Percentiles rank a stretch among this genome's conserved stretches.
These are phyloP conservation scores for Sebastes itinus DNA, from an alignment of 2,797 vertebrate genomes.

Conservation along the genomic window DNA sequence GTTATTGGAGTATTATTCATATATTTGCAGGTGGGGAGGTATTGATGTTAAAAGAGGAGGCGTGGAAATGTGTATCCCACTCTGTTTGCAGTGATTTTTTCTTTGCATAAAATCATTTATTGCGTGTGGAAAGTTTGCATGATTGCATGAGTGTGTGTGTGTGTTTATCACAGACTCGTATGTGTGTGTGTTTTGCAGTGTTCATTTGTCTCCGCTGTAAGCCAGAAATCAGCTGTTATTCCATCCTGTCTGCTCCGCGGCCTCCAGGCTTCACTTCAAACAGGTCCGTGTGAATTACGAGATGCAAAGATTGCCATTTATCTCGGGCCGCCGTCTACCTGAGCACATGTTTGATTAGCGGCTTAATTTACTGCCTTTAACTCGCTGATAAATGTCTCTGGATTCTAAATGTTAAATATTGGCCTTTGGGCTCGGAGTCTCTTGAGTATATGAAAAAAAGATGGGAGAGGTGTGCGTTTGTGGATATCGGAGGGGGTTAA, in stretches of 20 bases:
- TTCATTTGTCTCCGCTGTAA: slow-evolving; percentile 7
- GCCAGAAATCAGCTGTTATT: slow-evolving; percentile 40
- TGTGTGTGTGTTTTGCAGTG: slow-evolving; percentile 25
- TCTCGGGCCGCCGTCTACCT: slow-evolving; percentile 11
- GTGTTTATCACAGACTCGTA: background rate
- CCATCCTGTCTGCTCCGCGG: slow-evolving; percentile 20
- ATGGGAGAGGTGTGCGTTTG: background rate
- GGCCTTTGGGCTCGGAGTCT: slow-evolving; percentile 13
- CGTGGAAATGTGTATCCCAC: background rate
- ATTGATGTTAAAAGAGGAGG: background rate
- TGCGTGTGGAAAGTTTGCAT: slow-evolving; percentile 14
- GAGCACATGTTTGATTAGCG: slow-evolving; percentile 57
- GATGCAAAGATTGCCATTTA: slow-evolving; percentile 49
- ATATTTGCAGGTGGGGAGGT: background rate
- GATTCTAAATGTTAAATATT: slow-evolving; percentile 51
- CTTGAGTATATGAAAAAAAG: background rate
- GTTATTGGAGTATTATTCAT: background rate
- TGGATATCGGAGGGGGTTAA: slow-evolving; percentile 40
- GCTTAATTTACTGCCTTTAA: slow-evolving; percentile 52
- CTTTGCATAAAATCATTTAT: slow-evolving; percentile 20
- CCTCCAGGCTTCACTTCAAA: slow-evolving; percentile 54
- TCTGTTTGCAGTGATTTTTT: slow-evolving; percentile 24
- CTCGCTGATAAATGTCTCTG: slow-evolving; percentile 32
- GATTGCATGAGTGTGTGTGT: slow-evolving; percentile 5
- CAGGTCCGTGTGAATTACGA: slow-evolving; percentile 42